Evolutionary conservation across 2,113 vertebrate species (phyloP).

Genomic region (Megalops atlanticus): DNA sequence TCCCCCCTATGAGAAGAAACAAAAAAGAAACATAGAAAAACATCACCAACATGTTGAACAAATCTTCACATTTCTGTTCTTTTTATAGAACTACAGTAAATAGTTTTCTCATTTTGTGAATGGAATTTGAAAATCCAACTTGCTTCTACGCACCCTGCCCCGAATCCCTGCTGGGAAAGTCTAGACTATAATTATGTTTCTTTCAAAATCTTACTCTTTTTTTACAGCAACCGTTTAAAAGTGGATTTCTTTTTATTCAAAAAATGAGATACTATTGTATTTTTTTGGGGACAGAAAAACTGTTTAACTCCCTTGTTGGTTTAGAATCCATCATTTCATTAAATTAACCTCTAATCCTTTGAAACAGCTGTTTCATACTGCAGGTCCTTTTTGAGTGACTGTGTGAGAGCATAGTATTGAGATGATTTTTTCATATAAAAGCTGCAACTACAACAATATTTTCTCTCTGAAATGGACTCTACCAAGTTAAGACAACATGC

Average conservation of each 20-base stretch:
- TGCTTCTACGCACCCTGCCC: not conserved
- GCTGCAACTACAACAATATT: too few species aligned
- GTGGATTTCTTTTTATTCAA: not conserved
- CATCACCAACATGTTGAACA: not conserved
- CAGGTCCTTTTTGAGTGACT: not conserved
- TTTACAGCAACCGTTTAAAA: not conserved
- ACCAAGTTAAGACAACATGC: too few species aligned
- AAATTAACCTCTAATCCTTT: not conserved
- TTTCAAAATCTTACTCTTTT: not conserved
- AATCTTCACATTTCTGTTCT: slow-evolving; percentile 4
- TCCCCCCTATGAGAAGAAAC: not conserved
- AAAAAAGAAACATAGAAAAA: too few species aligned
- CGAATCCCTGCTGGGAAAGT: not conserved
- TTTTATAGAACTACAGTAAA: not conserved
- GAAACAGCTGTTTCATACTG: not conserved
- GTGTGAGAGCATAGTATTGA: not conserved
- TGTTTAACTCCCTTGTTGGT: not conserved
- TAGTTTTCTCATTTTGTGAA: not conserved
- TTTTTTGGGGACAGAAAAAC: not conserved
- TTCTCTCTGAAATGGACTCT: too few species aligned
- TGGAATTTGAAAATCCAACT: not conserved
- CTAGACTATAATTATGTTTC: slow-evolving; percentile 1
- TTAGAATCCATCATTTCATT: not conserved
- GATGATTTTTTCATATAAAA: not conserved
- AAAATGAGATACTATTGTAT: not conserved